A percentile compares a stretch with the other conserved stretches of the same genome.
Evolutionary conservation across 2,113 vertebrate species (phyloP).

Genomic region (Mirza zaza): DNA sequence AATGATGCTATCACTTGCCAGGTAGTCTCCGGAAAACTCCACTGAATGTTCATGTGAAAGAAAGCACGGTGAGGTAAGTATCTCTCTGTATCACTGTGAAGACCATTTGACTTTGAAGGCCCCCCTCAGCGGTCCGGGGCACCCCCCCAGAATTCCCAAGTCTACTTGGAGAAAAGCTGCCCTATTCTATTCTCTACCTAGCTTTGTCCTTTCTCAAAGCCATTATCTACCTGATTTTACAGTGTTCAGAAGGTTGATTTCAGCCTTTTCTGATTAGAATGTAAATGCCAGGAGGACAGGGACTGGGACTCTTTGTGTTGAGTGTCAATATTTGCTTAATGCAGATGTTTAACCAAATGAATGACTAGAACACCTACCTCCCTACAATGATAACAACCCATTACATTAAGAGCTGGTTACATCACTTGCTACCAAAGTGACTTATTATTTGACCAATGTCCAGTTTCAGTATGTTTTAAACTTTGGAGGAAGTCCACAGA

Average conservation of each 20-base stretch:
- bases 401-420: background rate
- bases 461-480: background rate
- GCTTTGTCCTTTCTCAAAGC: background rate
- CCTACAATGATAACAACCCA: background rate
- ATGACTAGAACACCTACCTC: background rate
- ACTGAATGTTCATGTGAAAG: background rate
- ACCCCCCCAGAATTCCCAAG: background rate
- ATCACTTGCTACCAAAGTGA: background rate
- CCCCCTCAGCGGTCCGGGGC: background rate
- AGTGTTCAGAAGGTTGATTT: background rate
- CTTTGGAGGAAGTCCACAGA: background rate
- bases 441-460: background rate
- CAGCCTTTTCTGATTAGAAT: background rate
- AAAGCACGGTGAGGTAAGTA: background rate
- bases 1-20: accelerated
- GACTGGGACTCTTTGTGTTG: background rate
- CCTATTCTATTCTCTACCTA: background rate
- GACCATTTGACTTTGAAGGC: background rate
- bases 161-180: background rate
- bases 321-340: background rate
- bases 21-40: background rate
- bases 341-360: background rate
- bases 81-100: background rate
- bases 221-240: background rate
- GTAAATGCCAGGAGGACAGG: background rate